phyloP scores from a whole-genome alignment of 2,113 vertebrate genomes.

The Lathamus discolor region DNA sequence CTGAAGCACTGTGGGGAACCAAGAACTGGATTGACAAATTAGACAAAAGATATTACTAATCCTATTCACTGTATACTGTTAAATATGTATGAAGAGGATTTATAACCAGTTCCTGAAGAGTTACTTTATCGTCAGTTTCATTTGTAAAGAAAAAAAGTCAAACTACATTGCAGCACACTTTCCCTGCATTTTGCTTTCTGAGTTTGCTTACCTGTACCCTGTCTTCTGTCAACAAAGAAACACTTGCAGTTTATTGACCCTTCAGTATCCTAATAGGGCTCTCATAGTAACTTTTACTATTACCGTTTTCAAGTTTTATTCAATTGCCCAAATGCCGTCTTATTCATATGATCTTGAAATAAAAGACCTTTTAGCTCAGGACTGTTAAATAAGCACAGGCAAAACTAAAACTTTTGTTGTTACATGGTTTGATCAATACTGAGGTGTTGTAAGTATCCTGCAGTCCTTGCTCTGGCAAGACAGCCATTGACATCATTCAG shows the following conservation, averaged over 20 bases:
- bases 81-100: slow-evolving; percentile 67
- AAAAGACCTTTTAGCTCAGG: slow-evolving; percentile 35
- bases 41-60: slow-evolving; percentile 69
- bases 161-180: slow-evolving; percentile 35
- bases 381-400: background rate
- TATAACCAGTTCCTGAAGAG: slow-evolving; percentile 64
- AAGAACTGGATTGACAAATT: slow-evolving; percentile 62
- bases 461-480: background rate
- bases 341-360: slow-evolving; percentile 35
- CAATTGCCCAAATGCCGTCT: slow-evolving; percentile 41
- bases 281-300: background rate
- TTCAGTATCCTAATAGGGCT: background rate
- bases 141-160: slow-evolving; percentile 43
- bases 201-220: background rate
- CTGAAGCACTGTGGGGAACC: slow-evolving; percentile 55
- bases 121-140: slow-evolving; percentile 61
- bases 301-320: background rate
- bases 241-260: background rate
- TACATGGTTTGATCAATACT: slow-evolving; percentile 3
- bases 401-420: background rate
- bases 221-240: slow-evolving; percentile 9
- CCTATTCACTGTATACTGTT: slow-evolving; percentile 58
- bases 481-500: background rate
- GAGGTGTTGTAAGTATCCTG: background rate
- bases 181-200: background rate